Base-by-base conservation (phyloP, 35 echinoderm and acorn worm species). In the Apostichopus parvimensis region DNA sequence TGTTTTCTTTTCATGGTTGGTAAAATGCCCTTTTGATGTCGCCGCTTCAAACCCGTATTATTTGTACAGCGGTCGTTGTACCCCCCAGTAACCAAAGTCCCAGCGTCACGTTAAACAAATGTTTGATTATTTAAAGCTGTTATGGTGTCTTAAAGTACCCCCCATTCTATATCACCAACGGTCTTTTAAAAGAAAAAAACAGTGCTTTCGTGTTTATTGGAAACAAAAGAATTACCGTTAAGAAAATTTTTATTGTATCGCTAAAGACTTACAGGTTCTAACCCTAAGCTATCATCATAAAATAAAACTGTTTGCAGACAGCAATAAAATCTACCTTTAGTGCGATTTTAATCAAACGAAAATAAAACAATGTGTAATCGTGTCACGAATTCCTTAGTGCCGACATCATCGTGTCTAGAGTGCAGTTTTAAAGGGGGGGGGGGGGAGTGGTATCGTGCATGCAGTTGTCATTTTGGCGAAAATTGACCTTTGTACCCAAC, bases 211-310 rank as follows among this genome's bases (percentile, higher is more conserved):
- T 20, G 79, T 82, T 11, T 82, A 82, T 6, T 82, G 10, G 79
- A 82, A 82, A 82, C 79, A 82, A 82, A 82, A 82, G 79, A 56
- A 82, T 53, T 82, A 82, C 53, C 53, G 79, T 82, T 56, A 34
- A 45, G 12, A 55, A n/a, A 54, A 17, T 82, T 82, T 45, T 82
- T 82, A 82, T 82, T 34, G 79, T 82, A 53, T 82, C 24, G 52
- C 34, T 82, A 82, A 56, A 8, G 79, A 45, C 17, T 17, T 34
- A 82, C 79, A 8, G 79, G 4, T 55, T 56, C 11, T 14, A 68
- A 68, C 25, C 79, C 53, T 80, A 80, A 80, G 55, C 79, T 34
- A 82, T 82, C 79, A 82, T 82, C 79, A 82, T 82, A 56, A 82
- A 82, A 82, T 82, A 45, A 17, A 9, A 28, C 8, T 82, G 45